These are phyloP conservation scores for Lymantria dispar DNA, from an alignment of 2,888 invertebrate genomes.

Conservation along the genomic window DNA sequence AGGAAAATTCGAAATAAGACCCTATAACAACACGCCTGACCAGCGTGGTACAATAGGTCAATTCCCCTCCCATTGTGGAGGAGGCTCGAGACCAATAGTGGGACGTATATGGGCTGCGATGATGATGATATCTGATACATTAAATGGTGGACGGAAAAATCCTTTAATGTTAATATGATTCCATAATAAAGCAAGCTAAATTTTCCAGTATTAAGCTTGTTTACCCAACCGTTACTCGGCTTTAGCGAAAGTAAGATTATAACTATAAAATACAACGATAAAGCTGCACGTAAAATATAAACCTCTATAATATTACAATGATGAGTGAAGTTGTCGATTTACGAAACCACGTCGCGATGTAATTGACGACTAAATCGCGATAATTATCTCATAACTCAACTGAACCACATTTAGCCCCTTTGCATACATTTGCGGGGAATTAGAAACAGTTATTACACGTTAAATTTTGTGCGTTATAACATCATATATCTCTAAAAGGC, in stretches of 20 bases:
- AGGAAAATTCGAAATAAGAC: no score
- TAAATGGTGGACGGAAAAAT: no score
- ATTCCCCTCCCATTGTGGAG: no score
- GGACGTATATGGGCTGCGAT: no score
- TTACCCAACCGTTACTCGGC: conserved; percentile 2
- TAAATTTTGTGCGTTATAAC: conserved; percentile 15
- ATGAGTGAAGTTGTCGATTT: conserved; percentile 48
- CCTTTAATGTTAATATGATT: no score
- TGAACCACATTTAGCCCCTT: conserved; percentile 43
- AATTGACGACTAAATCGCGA: conserved; percentile 63
- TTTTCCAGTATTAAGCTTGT: not conserved
- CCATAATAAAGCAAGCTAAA: no score
- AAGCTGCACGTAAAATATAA: conserved; percentile 19
- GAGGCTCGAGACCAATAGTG: no score
- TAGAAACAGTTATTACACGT: conserved; percentile 22
- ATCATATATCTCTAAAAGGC: not conserved
- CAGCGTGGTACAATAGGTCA: no score
- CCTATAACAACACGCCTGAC: no score
- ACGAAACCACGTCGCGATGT: conserved; percentile 35
- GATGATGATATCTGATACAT: no score
- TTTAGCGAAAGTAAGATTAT: conserved; percentile 9
- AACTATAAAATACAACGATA: conserved; percentile 23
- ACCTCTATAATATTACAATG: conserved; percentile 38
- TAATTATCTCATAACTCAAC: conserved; percentile 63
- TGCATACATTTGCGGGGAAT: conserved; percentile 40